Evolutionary conservation across 2,113 vertebrate species (phyloP), one percentile per base, ranked within the genome.

Genomic region (Lophochroa leadbeateri): DNA sequence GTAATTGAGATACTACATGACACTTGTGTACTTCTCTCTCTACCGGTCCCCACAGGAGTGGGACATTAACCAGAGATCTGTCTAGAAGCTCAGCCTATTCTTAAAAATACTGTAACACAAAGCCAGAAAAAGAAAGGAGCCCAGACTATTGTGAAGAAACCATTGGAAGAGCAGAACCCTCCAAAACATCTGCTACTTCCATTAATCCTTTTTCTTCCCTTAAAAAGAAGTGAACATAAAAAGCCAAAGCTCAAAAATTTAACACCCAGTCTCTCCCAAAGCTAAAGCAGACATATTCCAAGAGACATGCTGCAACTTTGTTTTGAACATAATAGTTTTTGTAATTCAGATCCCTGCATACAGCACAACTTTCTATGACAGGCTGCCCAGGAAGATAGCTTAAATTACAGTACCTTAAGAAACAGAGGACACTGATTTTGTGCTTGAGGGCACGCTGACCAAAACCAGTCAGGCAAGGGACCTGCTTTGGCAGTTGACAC

Each of bases 401-500:
- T 18, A 53, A 25, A 43, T 37, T 15, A 63, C 80, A 35, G 95
- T 98, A 98, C 98, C 98, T 98, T 98, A 98, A 98, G 98, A 97
- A 98, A 98, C 97, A 99, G 98, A 53, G 99, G 99, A 97, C 99
- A 99, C 98, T 99, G 99, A 98, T 99, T 99, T 98, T 99, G 99
- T 98, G 99, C 99, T 98, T 99, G 99, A 97, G 99, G 99, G 97
- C 99, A 99, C 75, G 99, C 99, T 17, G 99, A 99, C 99, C 99
- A 99, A 98, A 99, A 99, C 99, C 99, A 99, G 98, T 99, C 99
- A 46, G 99, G 99, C 98, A 99, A 98, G 0, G 99, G 99, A 97
- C 99, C 99, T n/a, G 99, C 99, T 98, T 99, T 99, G 97, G 99
- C 99, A 93, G 99, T 99, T 94, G 99, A 99, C 97, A 99, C 98